Percentiles rank a stretch among this genome's conserved stretches.
Evolutionary conservation across 30 jellyfish, hydroid and myxozoan species (phyloP).

Genomic region (Clytia hemisphaerica): DNA sequence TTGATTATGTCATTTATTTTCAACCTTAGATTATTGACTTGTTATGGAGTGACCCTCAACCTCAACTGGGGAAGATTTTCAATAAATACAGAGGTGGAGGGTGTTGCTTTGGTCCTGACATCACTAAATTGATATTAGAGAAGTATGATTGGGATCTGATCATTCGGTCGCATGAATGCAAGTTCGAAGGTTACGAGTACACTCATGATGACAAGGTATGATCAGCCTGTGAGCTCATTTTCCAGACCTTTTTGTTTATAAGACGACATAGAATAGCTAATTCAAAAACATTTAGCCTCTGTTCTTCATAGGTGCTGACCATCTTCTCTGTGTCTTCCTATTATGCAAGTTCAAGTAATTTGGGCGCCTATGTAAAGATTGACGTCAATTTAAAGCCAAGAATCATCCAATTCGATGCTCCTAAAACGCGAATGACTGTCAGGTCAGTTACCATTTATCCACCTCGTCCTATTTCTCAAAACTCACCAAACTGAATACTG

Average conservation of each 20-base stretch:
- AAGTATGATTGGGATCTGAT: conserved; percentile 38
- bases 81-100: conserved; percentile 81
- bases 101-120: conserved; percentile 78
- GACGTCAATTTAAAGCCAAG: conserved; percentile 40
- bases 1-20: not conserved
- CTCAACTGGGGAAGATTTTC: conserved; percentile 45
- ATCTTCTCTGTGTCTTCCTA: conserved; percentile 71
- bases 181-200: conserved; percentile 65
- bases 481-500: not conserved
- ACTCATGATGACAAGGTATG: conserved; percentile 41
- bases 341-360: conserved; percentile 65
- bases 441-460: no score
- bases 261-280: not conserved
- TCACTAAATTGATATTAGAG: conserved; percentile 28
- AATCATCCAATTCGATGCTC: conserved; percentile 49
- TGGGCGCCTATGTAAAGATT: conserved; percentile 60
- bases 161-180: conserved; percentile 77
- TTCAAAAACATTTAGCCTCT: not conserved
- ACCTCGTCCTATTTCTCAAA: not conserved
- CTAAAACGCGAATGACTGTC: conserved; percentile 22
- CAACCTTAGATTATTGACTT: conserved; percentile 50
- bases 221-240: not conserved
- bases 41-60: conserved; percentile 85
- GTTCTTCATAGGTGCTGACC: conserved; percentile 47
- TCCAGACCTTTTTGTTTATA: not conserved